Evolutionary conservation across 1,140 invertebrate species (phyloP).

Genomic region (Diorhabda sublineata): DNA sequence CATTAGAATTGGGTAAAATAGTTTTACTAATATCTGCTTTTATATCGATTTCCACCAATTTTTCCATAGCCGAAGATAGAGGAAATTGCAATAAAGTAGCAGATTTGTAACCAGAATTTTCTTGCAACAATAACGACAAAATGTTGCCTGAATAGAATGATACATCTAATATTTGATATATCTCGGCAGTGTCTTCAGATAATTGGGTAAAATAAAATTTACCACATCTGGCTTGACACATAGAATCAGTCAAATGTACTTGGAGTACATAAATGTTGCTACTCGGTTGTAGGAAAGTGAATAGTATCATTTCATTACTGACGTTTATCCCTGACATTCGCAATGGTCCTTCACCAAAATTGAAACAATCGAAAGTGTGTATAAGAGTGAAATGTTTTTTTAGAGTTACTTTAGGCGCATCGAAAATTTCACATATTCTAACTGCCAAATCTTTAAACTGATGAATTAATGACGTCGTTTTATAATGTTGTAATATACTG

Average conservation of each 20-base stretch:
- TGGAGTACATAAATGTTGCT: conserved; percentile 27
- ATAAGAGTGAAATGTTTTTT: conserved; percentile 50
- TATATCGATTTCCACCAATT: conserved; percentile 48
- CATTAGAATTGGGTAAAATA: conserved; percentile 28
- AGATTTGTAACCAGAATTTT: conserved; percentile 51
- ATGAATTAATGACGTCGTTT: conserved; percentile 76
- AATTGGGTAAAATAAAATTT: conserved; percentile 36
- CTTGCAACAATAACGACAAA: conserved; percentile 69
- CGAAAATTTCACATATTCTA: conserved; percentile 66
- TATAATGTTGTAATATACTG: conserved; percentile 70
- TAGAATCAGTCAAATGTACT: conserved; percentile 18
- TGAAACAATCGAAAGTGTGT: conserved; percentile 50
- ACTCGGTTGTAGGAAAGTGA: conserved; percentile 31
- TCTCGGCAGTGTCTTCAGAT: conserved; percentile 23
- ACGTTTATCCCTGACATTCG: conserved; percentile 46
- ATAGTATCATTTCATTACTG: conserved; percentile 39
- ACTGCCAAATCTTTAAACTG: conserved; percentile 70
- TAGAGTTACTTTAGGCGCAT: conserved; percentile 62
- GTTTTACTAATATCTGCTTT: conserved; percentile 52
- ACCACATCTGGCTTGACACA: conserved; percentile 23
- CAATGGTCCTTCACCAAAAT: conserved; percentile 35
- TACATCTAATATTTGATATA: conserved; percentile 57
- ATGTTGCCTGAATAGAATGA: conserved; percentile 80
- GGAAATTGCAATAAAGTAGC: conserved; percentile 65
- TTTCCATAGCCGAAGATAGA: conserved; percentile 49